Percentiles rank a stretch among this genome's conserved stretches.
These are phyloP conservation scores for Mus minutoides DNA, from an alignment of 2,797 vertebrate species.

Conservation along the genomic window DNA sequence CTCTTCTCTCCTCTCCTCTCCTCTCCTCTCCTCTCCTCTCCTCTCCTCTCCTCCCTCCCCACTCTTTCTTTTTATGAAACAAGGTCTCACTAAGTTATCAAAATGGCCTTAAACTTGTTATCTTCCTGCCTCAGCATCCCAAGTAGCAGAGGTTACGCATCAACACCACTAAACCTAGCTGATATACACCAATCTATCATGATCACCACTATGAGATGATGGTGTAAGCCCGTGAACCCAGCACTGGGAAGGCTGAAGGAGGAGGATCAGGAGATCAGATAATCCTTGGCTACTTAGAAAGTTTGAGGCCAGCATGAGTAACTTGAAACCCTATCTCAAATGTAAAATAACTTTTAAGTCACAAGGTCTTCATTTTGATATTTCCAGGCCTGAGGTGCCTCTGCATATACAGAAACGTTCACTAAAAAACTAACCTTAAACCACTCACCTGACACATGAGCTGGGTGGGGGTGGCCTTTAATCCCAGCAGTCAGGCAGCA, in stretches of 20 bases:
- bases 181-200: neutral
- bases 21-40: no score
- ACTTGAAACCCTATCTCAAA: neutral
- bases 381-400: neutral
- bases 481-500: neutral
- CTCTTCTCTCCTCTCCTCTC: neutral
- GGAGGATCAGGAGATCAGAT: neutral
- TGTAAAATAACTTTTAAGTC: neutral
- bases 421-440: neutral
- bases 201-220: no score
- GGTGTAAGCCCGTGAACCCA: neutral
- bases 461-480: neutral
- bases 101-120: neutral
- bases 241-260: neutral
- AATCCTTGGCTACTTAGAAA: neutral
- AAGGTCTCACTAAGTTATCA: neutral
- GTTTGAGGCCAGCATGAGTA: neutral
- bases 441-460: neutral
- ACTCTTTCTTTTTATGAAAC: no score
- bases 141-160: neutral
- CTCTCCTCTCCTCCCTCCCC: no score
- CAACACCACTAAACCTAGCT: neutral
- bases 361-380: neutral
- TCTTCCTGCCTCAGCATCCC: neutral
- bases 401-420: neutral